Evolutionary conservation across 2,113 vertebrate genomes (phyloP), one percentile per base, ranked within the genome.

Genomic region (Dasyprocta punctata): DNA sequence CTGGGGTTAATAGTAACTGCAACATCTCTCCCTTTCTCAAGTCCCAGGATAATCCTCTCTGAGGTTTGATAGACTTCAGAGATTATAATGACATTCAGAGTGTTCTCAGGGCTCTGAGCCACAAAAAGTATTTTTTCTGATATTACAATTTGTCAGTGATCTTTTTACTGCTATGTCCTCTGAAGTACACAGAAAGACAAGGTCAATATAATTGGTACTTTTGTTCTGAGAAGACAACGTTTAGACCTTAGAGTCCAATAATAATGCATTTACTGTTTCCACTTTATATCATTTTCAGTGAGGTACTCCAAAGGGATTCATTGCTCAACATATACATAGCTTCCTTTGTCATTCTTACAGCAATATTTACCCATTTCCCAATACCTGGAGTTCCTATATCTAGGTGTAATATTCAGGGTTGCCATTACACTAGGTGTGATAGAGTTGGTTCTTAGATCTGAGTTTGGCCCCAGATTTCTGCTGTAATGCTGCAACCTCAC

Each of bases 1-100:
- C 41, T 82, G 44, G 13, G 60, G 16, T 17, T 56, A 54, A 67
- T 49, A 69, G n/a, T 95, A 89, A 69, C 14, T 65, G 22, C 9
- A n/a, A 28, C 78, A 11, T 30, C 13, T 67, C 22, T 65, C 52
- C n/a, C 54, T 89, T 63, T 49, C 60, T 58, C 44, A 81, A 80
- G 89, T 88, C 69, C 54, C 63, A 84, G 78, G 67, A 69, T 90
- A 92, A 96, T 81, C 61, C 36, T 58, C 47, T 81, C 67, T 87
- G 86, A 81, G 47, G 14, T 60, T 83, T 96, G 86, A 38, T n/a
- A 54, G 86, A 83, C 77, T 95, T 97, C 56, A 52, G 11, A 82
- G 54, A 94, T 97, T 89, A 94, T 92, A 83, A 71, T 77, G 84
- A 93, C 28, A 84, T 82, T 75, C 78, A 91, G 52, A 92, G 86